Percentiles rank a stretch among this genome's conserved stretches.
phyloP scores from a whole-genome alignment of 2,113 vertebrate genomes.

The Hirundichthys speculiger region DNA sequence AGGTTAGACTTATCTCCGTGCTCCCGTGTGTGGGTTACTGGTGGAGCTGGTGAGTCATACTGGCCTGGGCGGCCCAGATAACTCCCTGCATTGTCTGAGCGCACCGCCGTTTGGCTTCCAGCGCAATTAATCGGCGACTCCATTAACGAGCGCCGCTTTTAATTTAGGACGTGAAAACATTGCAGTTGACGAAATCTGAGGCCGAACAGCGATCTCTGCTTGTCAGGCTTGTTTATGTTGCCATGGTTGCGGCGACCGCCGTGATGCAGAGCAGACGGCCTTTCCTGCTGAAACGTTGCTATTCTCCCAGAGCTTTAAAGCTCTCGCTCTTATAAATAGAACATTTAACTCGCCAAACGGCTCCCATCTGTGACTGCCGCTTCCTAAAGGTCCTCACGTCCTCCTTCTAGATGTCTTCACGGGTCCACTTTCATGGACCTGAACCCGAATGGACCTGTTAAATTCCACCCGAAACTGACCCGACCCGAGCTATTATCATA shows the following conservation, averaged over 20 bases:
- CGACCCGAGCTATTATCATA: no score
- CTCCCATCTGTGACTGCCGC: no score
- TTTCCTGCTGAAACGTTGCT: not conserved
- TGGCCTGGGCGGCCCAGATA: conserved; percentile 62
- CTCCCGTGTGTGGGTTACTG: conserved; percentile 52
- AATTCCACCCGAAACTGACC: no score
- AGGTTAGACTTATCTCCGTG: conserved; percentile 62
- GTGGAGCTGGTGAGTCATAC: conserved; percentile 41
- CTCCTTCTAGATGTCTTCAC: no score
- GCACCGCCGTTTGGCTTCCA: conserved; percentile 1
- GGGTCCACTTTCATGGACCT: no score
- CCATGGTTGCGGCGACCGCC: conserved; percentile 25
- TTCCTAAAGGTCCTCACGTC: no score
- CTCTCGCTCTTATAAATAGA: no score
- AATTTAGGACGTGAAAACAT: conserved; percentile 18
- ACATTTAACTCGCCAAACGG: no score
- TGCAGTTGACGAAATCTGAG: conserved; percentile 26
- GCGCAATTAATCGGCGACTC: conserved; percentile 23
- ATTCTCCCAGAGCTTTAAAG: no score
- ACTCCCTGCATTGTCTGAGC: conserved; percentile 30
- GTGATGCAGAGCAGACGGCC: not conserved
- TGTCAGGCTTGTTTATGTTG: conserved; percentile 31
- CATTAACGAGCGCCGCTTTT: conserved; percentile 20
- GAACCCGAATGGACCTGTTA: no score
- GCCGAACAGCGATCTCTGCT: conserved; percentile 11